Percentiles rank a stretch among this genome's conserved stretches.
Evolutionary conservation across 2,113 vertebrate species (phyloP).

Genomic region (Sinocyclocheilus anophthalmus): DNA sequence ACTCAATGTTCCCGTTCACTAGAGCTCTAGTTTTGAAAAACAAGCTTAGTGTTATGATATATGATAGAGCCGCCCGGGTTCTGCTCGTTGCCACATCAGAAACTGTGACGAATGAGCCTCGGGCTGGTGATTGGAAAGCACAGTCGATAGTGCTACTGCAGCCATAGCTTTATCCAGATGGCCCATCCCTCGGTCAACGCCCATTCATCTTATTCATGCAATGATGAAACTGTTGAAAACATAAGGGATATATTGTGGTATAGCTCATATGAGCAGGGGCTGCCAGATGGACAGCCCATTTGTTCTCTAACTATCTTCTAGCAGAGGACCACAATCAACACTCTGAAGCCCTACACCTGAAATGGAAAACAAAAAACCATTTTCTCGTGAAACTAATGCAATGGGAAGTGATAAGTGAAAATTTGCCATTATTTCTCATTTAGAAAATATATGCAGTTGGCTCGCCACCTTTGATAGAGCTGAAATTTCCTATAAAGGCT

Average conservation of each 20-base stretch:
- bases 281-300: slow-evolving; percentile 32
- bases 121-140: slow-evolving; percentile 65
- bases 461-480: slow-evolving; percentile 47
- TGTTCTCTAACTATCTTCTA: slow-evolving; percentile 37
- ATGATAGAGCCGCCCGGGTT: slow-evolving; percentile 57
- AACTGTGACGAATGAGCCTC: slow-evolving; percentile 69
- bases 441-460: slow-evolving; percentile 44
- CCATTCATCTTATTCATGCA: slow-evolving; percentile 69
- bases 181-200: slow-evolving; percentile 56
- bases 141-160: slow-evolving; percentile 63
- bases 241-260: slow-evolving; percentile 49
- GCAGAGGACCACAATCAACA: slow-evolving; percentile 26
- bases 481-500: slow-evolving; percentile 41
- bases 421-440: slow-evolving; percentile 43
- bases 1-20: slow-evolving; percentile 57
- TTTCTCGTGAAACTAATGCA: slow-evolving; percentile 39
- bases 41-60: slow-evolving; percentile 66
- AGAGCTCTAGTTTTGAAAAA: slow-evolving; percentile 57
- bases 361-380: slow-evolving; percentile 27
- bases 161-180: slow-evolving; percentile 54
- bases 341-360: background rate
- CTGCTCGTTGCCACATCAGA: slow-evolving; percentile 57
- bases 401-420: slow-evolving; percentile 47
- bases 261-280: slow-evolving; percentile 32
- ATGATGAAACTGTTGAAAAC: slow-evolving; percentile 69